Percentiles rank a stretch among this genome's conserved stretches.
Evolutionary conservation across 1,140 invertebrate species (phyloP).

Genomic region (Glomeris maerens): DNA sequence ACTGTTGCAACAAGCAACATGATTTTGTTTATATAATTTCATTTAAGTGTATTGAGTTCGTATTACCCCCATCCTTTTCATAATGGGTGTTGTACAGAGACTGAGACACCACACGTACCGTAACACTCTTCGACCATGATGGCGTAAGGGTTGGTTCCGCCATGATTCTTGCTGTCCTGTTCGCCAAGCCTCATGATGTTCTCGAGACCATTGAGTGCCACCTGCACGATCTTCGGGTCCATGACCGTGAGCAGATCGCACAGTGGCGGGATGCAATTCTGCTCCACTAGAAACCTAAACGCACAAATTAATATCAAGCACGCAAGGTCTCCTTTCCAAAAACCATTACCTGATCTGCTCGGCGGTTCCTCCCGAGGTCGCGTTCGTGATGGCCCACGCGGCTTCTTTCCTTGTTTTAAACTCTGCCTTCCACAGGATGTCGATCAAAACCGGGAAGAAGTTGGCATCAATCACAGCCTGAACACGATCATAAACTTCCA

Average conservation of each 20-base stretch:
- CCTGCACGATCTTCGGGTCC: constrained; percentile 94
- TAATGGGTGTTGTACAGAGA: not conserved
- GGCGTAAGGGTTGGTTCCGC: constrained; percentile 73
- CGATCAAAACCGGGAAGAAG: constrained; percentile 82
- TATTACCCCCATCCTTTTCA: constrained; percentile 4
- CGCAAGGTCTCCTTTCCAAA: not conserved
- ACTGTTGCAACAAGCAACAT: too few relatives aligned
- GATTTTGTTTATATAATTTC: not conserved
- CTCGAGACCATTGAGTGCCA: constrained; percentile 88
- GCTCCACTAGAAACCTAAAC: constrained; percentile 32
- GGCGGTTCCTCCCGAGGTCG: constrained; percentile 83
- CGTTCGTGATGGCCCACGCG: constrained; percentile 96
- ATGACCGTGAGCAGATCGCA: constrained; percentile 87
- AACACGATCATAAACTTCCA: constrained; percentile 24
- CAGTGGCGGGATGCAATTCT: constrained; percentile 80
- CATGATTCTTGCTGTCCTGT: constrained; percentile 50
- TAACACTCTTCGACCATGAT: constrained; percentile 90
- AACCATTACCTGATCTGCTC: constrained; percentile 68
- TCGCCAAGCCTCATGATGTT: constrained; percentile 89
- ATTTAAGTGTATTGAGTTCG: not conserved
- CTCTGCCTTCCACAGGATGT: constrained; percentile 78
- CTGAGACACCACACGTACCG: constrained; percentile 43
- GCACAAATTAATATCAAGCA: constrained; percentile 3
- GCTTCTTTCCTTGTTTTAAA: constrained; percentile 96
- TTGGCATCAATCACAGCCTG: constrained; percentile 90